These are phyloP conservation scores for Pomacea maculata DNA, from an alignment of 1,140 invertebrate species.

Conservation along the genomic window DNA sequence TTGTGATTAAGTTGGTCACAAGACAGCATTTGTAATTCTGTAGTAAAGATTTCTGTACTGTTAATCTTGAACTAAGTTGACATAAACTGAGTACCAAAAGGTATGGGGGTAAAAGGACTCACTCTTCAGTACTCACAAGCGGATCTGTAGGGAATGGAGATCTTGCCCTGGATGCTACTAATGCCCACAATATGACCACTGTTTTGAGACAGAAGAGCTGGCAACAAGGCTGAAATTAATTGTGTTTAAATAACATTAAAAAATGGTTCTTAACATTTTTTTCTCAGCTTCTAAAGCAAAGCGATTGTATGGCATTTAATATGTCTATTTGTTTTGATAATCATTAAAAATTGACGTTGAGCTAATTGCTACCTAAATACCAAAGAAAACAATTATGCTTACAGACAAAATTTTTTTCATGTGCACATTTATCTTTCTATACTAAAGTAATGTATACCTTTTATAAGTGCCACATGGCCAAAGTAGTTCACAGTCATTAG, in stretches of 20 bases:
- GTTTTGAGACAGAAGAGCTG: constrained; percentile 80
- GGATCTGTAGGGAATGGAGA: constrained; percentile 79
- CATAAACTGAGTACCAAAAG: too few relatives aligned
- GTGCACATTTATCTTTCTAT: too few relatives aligned
- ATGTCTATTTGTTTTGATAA: not conserved
- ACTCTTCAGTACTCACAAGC: constrained; percentile 70
- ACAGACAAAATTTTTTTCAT: not conserved
- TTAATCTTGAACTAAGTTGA: too few relatives aligned
- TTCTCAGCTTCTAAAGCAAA: not conserved
- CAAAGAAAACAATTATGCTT: not conserved
- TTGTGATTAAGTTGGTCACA: too few relatives aligned
- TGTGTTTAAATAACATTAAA: constrained; percentile 8
- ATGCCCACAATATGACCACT: constrained; percentile 87
- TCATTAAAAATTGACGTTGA: not conserved
- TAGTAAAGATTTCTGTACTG: too few relatives aligned
- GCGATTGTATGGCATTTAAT: not conserved
- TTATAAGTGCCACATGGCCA: constrained; percentile 88
- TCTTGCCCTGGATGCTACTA: constrained; percentile 92
- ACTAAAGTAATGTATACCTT: constrained; percentile 73
- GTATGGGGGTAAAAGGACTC: too few relatives aligned
- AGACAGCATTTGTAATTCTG: too few relatives aligned
- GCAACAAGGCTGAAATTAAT: constrained; percentile 77
- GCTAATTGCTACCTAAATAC: not conserved
- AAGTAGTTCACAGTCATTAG: constrained; percentile 96
- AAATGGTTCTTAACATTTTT: not conserved